These are phyloP conservation scores for Enteromius fasciolatus DNA, from an alignment of 2,797 vertebrate genomes.

Conservation along the genomic window DNA sequence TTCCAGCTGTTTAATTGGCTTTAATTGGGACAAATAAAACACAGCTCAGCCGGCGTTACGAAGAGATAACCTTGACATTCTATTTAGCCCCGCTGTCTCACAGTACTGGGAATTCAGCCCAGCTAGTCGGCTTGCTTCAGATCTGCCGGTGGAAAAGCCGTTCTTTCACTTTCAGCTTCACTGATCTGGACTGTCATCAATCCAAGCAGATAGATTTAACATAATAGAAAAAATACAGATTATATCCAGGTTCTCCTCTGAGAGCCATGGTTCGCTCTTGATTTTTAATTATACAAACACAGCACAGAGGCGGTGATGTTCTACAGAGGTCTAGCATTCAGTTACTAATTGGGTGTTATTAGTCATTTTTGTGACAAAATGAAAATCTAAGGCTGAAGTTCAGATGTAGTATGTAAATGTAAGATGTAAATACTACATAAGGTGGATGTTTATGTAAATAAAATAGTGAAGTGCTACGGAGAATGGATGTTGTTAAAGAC, in stretches of 20 bases:
- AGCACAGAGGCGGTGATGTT: slow-evolving; percentile 2
- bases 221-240: slow-evolving; percentile 3
- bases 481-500: not conserved
- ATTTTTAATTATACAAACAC: slow-evolving; percentile 20
- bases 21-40: slow-evolving; percentile 53
- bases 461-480: not conserved
- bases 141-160: slow-evolving; percentile 5
- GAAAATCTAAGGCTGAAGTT: not conserved
- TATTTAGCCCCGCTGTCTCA: slow-evolving; percentile 34
- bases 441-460: not conserved
- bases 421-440: not conserved
- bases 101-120: slow-evolving; percentile 17
- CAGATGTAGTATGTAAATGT: not conserved
- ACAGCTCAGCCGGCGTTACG: slow-evolving; percentile 9
- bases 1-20: slow-evolving; percentile 51
- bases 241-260: slow-evolving; percentile 23
- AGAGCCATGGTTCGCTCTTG: not conserved
- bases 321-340: not conserved
- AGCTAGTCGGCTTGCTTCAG: slow-evolving; percentile 26
- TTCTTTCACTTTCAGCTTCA: slow-evolving; percentile 2
- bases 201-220: slow-evolving; percentile 3
- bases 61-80: slow-evolving; percentile 42
- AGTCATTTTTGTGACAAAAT: not conserved
- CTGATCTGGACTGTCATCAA: slow-evolving; percentile 33
- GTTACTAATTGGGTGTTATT: not conserved